Percentiles rank a stretch among this genome's conserved stretches.
These are phyloP conservation scores for Plutella xylostella DNA, from an alignment of 2,888 invertebrate species.

Conservation along the genomic window DNA sequence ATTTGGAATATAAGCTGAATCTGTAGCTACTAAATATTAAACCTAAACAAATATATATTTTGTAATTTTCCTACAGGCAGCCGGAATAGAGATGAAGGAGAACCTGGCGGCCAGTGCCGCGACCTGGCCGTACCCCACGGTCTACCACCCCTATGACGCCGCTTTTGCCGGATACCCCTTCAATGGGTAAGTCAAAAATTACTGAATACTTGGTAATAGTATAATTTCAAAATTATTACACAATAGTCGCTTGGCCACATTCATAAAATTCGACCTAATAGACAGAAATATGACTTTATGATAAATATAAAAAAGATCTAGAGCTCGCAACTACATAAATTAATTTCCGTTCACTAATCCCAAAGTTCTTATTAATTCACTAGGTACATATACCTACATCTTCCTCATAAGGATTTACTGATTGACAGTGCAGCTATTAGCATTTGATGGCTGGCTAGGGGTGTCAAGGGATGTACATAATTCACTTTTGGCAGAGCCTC, in stretches of 20 bases:
- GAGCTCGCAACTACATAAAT: too few species aligned
- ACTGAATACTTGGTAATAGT: neutral
- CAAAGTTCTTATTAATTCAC: too few species aligned
- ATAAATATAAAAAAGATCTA: too few species aligned
- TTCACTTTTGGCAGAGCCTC: slow-evolving; percentile 42
- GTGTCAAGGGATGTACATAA: slow-evolving; percentile 25
- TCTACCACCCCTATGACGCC: slow-evolving; percentile 94
- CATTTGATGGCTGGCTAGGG: slow-evolving; percentile 13
- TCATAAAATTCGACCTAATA: slow-evolving; percentile 8
- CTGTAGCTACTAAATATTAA: neutral
- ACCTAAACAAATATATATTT: slow-evolving; percentile 1
- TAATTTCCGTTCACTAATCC: too few species aligned
- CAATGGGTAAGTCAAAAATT: slow-evolving; percentile 88
- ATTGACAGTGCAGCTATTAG: slow-evolving; percentile 16
- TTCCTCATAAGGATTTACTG: slow-evolving; percentile 13
- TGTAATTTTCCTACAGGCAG: slow-evolving; percentile 72
- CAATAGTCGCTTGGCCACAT: neutral
- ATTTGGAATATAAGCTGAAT: neutral
- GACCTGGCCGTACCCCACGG: slow-evolving; percentile 91
- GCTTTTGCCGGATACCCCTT: slow-evolving; percentile 95
- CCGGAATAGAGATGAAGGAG: slow-evolving; percentile 89
- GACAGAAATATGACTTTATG: too few species aligned
- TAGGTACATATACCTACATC: too few species aligned
- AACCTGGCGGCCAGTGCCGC: slow-evolving; percentile 86
- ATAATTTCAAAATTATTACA: neutral